Evolutionary conservation across 2,113 vertebrate genomes (phyloP).

Genomic region (Cebus imitator): DNA sequence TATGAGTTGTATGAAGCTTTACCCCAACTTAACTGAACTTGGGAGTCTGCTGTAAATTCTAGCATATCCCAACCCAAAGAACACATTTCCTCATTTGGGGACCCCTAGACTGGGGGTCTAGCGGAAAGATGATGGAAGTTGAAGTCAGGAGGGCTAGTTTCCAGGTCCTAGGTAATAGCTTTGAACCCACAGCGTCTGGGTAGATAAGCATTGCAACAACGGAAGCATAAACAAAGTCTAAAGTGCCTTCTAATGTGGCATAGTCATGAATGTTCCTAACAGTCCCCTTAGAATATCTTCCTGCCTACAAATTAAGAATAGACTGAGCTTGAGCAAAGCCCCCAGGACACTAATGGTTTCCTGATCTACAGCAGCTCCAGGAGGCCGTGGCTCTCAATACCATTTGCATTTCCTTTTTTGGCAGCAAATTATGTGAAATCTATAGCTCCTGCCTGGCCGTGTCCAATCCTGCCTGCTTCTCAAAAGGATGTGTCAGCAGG

Average conservation of each 20-base stretch:
- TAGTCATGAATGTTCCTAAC: neutral
- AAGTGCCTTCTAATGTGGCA: neutral
- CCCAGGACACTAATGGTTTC: too few species aligned
- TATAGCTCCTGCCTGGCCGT: neutral
- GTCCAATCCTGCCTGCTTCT: neutral
- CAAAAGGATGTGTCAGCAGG: accelerated
- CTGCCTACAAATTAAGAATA: neutral
- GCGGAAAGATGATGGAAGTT: neutral
- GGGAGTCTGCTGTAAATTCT: neutral
- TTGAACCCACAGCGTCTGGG: neutral
- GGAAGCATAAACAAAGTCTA: neutral
- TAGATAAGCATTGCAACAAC: neutral
- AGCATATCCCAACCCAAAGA: neutral
- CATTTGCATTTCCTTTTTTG: neutral
- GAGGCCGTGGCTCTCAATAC: accelerated
- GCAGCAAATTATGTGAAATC: neutral
- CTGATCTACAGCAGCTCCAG: too few species aligned
- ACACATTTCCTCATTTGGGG: neutral
- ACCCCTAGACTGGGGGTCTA: too few species aligned
- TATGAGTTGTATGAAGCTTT: neutral
- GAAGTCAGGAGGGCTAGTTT: neutral
- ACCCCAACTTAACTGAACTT: neutral
- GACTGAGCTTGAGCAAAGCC: neutral
- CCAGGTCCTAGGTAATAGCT: neutral
- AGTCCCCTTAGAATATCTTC: neutral